A percentile compares a stretch with the other conserved stretches of the same genome.
Conservation (phyloP, 2,888 invertebrate genomes). For the Sesamia inferens region DNA sequence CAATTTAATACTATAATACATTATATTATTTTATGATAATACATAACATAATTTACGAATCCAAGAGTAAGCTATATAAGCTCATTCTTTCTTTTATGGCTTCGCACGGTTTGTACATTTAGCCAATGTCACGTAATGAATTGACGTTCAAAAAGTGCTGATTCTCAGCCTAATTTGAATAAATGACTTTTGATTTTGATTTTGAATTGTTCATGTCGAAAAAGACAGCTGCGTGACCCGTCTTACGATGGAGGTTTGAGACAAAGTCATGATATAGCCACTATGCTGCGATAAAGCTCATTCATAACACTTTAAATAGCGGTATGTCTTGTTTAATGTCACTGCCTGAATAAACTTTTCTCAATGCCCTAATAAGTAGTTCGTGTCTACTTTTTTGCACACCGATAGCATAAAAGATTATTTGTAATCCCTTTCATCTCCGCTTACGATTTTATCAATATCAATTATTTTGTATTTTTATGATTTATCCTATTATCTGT, state of each 20-base stretch:
- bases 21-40: background rate
- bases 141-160: too few relatives aligned
- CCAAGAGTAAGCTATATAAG: too few relatives aligned
- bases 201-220: too few relatives aligned
- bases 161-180: too few relatives aligned
- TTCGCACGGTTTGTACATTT: too few relatives aligned
- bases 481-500: background rate
- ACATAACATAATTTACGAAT: background rate
- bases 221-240: too few relatives aligned
- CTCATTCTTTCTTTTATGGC: too few relatives aligned
- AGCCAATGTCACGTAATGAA: too few relatives aligned
- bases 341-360: background rate
- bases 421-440: background rate
- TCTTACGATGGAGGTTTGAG: too few relatives aligned
- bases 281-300: too few relatives aligned
- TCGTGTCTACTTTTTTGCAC: background rate
- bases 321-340: background rate
- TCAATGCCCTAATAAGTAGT: background rate
- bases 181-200: too few relatives aligned
- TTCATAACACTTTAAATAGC: background rate
- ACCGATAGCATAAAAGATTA: background rate
- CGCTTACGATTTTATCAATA: background rate
- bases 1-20: background rate
- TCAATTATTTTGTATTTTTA: background rate
- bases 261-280: too few relatives aligned